Evolutionary conservation across 2,113 vertebrate genomes (phyloP).

Genomic region (Oophaga pumilio): DNA sequence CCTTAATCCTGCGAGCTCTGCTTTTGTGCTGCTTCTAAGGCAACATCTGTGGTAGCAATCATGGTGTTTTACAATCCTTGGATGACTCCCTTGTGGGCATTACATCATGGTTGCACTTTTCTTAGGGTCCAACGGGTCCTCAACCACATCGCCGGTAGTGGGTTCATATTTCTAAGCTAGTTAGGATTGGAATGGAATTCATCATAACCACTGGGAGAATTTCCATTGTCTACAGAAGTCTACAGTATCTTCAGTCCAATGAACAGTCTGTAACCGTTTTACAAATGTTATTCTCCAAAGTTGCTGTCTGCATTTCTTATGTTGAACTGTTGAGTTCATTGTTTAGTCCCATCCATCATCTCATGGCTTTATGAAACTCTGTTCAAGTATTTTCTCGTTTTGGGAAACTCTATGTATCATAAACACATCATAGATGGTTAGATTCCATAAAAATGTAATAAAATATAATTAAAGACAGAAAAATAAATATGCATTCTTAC

Average conservation of each 20-base stretch:
- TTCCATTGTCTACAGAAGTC: slow-evolving; percentile 1
- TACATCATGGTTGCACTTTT: slow-evolving; percentile 49
- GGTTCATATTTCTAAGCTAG: slow-evolving; percentile 8
- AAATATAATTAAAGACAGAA: not conserved
- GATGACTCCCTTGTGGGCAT: slow-evolving; percentile 48
- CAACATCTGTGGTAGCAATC: slow-evolving; percentile 53
- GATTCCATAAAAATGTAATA: not conserved
- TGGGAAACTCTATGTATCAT: not conserved
- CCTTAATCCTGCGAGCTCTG: slow-evolving; percentile 46
- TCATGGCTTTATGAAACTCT: not conserved
- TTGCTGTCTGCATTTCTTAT: not conserved
- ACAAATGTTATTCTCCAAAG: not conserved
- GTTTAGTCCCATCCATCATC: not conserved
- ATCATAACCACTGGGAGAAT: slow-evolving; percentile 11
- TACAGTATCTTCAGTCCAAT: not conserved
- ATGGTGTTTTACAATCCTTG: slow-evolving; percentile 35
- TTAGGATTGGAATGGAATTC: slow-evolving; percentile 27
- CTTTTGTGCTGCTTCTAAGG: slow-evolving; percentile 37
- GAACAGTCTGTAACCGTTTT: not conserved
- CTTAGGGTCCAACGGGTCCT: slow-evolving; percentile 51
- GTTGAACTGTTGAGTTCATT: not conserved
- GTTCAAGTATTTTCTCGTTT: not conserved
- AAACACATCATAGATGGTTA: not conserved
- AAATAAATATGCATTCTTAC: not conserved
- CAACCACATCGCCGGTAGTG: slow-evolving; percentile 29